A percentile compares a stretch with the other conserved stretches of the same genome.
Conservation (phyloP, 2,113 vertebrate species). For the Gulo gulo region DNA sequence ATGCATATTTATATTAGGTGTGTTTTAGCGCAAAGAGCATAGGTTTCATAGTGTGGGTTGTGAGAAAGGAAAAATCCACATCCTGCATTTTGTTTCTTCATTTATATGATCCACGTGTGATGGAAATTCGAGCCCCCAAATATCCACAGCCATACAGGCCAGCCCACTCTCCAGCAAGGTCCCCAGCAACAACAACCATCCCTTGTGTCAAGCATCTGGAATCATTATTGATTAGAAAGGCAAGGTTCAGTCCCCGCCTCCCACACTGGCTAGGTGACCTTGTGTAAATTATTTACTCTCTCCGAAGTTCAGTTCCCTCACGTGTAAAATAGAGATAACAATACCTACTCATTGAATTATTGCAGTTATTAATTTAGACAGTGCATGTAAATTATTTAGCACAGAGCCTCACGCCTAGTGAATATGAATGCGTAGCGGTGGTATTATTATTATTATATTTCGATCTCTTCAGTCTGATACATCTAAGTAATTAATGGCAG, state of each 20-base stretch:
- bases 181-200: too few relatives aligned
- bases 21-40: neutral
- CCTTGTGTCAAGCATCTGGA: fast-evolving
- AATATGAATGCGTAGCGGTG: neutral
- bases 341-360: neutral
- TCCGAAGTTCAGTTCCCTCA: neutral
- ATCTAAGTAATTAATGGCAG: conserved; percentile 41
- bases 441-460: neutral
- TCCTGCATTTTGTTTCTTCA: neutral
- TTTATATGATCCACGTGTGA: neutral
- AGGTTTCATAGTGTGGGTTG: neutral
- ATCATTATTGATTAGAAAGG: neutral
- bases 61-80: neutral
- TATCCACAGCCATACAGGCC: neutral
- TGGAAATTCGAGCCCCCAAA: neutral
- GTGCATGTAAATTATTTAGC: conserved; percentile 30
- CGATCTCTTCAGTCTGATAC: neutral
- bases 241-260: neutral
- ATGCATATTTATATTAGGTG: neutral
- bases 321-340: neutral
- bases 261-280: neutral
- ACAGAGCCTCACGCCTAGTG: neutral
- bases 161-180: neutral
- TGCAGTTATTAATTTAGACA: conserved; percentile 1
- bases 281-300: neutral